Evolutionary conservation across 2,113 vertebrate species (phyloP).

Genomic region (Tapirus terrestris): DNA sequence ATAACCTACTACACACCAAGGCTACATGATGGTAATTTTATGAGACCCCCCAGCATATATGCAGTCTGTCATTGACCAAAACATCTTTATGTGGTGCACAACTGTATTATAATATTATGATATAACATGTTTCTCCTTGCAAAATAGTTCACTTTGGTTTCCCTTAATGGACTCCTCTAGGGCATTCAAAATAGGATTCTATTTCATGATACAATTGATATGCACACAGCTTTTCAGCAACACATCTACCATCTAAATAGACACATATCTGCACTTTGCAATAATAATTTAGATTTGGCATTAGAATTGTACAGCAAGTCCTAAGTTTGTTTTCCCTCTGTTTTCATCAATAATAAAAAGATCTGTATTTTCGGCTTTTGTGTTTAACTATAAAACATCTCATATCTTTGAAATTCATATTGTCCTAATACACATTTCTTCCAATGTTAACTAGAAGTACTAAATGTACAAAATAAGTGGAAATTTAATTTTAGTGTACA

Average conservation of each 20-base stretch:
- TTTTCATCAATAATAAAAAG: neutral
- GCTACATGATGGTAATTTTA: too few species aligned
- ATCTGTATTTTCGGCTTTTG: neutral
- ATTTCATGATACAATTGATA: neutral
- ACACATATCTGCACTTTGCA: neutral
- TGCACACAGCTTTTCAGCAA: neutral
- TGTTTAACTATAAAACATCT: neutral
- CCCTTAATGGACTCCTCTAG: neutral
- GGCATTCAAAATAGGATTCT: neutral
- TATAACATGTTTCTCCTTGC: neutral
- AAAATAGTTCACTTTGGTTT: constrained; percentile 13
- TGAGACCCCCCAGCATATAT: too few species aligned
- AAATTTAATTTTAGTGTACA: neutral
- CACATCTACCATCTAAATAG: neutral
- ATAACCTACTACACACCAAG: too few species aligned
- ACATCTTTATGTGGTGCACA: too few species aligned
- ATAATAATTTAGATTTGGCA: neutral
- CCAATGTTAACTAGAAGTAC: neutral
- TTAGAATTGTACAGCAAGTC: neutral
- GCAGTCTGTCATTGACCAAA: too few species aligned
- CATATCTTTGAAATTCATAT: neutral
- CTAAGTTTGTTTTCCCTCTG: neutral
- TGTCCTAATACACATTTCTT: neutral
- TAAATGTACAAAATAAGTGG: neutral
- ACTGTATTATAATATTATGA: neutral